Base-by-base conservation (phyloP, 64 coral and sea anemone species). In the Porites australiensis region DNA sequence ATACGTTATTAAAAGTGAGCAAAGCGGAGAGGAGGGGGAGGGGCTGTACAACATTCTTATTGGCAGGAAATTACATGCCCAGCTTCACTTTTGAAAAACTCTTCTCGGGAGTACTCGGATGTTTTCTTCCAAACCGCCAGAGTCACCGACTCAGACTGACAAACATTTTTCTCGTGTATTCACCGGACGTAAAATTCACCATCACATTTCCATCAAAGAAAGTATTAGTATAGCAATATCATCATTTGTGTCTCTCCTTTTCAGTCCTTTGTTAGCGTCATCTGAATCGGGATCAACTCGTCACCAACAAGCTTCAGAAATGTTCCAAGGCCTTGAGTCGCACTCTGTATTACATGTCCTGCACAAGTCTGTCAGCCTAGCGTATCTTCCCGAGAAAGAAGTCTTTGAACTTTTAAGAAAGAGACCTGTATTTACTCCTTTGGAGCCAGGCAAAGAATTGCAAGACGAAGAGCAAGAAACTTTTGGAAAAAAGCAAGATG, bases 311-410 rank as follows among this genome's bases (percentile, higher is more conserved):
- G 94, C 94, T 19, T 91, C 91, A 76, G 94, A 96, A 44, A 99
- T 99, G 98, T 99, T 99, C 66, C 94, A 96, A 53, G 94, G 91
- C 13, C 88, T 99, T 14, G 98, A 99, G 64, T 99, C 98, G 1
- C 98, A 99, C 71, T 99, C 98, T 49, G 98, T 99, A 4, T 58
- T 99, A 13, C 98, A 93, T 49, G 98, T 99, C 2, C 70, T 99
- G 8, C 94, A 99, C 82, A 96, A 94, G 74, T 99, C 94, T 60
- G 88, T 92, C 59, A 99, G 88, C 79, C 89, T 99, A 10, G 83
- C 94, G 7, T 83, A 78, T 27, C 84, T 99, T 22, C 98, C 91
- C 45, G 98, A 96, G 85, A 96, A 94, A 70, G 98, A 99, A 72
- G 98, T 99, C 23, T 93, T 99, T 77, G 86, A 92, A 64, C 78